Evolutionary conservation across 2,113 vertebrate species (phyloP).

Genomic region (Neoarius graeffei): DNA sequence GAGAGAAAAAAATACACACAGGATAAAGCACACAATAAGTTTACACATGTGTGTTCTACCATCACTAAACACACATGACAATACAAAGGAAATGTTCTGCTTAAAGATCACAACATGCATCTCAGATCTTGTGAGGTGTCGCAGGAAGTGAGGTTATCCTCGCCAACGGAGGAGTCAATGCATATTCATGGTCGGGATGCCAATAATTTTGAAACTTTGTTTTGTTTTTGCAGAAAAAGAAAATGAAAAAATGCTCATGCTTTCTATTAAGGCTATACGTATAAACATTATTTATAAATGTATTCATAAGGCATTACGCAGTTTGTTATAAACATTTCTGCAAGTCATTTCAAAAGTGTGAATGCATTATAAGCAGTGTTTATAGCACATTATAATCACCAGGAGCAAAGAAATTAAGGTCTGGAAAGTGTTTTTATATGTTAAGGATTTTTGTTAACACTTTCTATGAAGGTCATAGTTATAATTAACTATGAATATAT

Average conservation of each 20-base stretch:
- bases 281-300: not conserved
- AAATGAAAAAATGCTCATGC: not conserved
- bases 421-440: too few relatives aligned
- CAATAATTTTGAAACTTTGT: not conserved
- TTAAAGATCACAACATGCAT: not conserved
- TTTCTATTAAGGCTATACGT: not conserved
- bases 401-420: too few relatives aligned
- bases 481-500: too few relatives aligned
- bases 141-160: not conserved
- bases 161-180: not conserved
- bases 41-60: not conserved
- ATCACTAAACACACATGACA: not conserved
- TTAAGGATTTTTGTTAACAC: too few relatives aligned
- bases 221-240: not conserved
- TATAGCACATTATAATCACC: not conserved
- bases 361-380: not conserved
- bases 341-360: not conserved
- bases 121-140: not conserved
- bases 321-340: too few relatives aligned
- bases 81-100: not conserved
- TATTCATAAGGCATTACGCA: too few relatives aligned
- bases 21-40: not conserved
- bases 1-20: too few relatives aligned
- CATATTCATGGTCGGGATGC: not conserved
- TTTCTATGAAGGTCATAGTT: too few relatives aligned